These are phyloP conservation scores for Fulica atra DNA, from an alignment of 2,113 vertebrate genomes.

Conservation along the genomic window DNA sequence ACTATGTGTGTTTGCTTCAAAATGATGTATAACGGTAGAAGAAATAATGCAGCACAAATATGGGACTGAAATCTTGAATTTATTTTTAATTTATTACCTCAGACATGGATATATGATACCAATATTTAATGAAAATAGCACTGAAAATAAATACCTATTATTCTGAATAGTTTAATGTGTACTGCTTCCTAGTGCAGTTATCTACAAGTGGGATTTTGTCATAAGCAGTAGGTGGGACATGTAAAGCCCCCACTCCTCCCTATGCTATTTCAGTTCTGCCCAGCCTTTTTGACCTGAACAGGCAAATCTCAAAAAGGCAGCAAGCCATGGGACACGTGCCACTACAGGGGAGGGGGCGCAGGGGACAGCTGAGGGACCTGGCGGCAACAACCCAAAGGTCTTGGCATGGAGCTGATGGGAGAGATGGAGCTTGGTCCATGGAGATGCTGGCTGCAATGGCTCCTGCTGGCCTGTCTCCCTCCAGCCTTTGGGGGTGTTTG, in stretches of 20 bases:
- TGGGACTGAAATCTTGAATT: conserved; percentile 58
- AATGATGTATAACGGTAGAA: conserved; percentile 58
- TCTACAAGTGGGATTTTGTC: neutral
- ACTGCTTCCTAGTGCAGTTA: neutral
- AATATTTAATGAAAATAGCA: conserved; percentile 74
- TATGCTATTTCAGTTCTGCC: neutral
- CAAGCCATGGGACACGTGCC: neutral
- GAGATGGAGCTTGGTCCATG: rapidly evolving
- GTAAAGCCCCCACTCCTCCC: neutral
- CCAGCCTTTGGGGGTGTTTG: neutral
- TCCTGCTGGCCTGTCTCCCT: neutral
- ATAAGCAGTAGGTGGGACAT: rapidly evolving
- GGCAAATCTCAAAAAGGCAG: neutral
- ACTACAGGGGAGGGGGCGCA: rapidly evolving
- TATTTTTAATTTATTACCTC: conserved; percentile 79
- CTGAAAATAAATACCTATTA: conserved; percentile 79
- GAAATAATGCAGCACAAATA: conserved; percentile 66
- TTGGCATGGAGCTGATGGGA: rapidly evolving
- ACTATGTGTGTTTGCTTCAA: conserved; percentile 55
- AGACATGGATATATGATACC: conserved; percentile 67
- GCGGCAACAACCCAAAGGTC: rapidly evolving
- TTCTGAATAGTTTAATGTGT: conserved; percentile 72
- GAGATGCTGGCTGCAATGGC: neutral
- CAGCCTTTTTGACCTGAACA: neutral
- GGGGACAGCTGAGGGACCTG: neutral